Evolutionary conservation across 2,113 vertebrate species (phyloP), one percentile per base, ranked within the genome.

Genomic region (Brachyistius frenatus): DNA sequence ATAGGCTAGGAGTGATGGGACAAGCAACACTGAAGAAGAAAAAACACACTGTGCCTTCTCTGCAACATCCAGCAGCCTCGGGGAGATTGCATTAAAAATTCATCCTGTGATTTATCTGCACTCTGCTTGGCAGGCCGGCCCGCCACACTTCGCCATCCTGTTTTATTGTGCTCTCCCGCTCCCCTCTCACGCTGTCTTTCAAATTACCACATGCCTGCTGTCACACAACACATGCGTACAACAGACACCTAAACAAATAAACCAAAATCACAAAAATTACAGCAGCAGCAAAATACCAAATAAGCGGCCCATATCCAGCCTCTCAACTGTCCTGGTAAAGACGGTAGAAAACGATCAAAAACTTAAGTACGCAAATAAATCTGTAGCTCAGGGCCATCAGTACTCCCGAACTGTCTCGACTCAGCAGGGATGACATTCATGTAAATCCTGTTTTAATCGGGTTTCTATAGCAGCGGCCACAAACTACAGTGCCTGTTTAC

Each of bases 71-170:
- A 83, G 79, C 90, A 83, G 74, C 90, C 85, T 56, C n/a, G 2
- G 65, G 84, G 80, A 81, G 80, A 88, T 80, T 85, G 79, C 86
- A 91, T 93, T 90, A 91, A 92, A 92, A 87, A 93, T 90, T 90
- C 83, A 92, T 89, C 81, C 78, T 66, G 78, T 91, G 87, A 91
- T 93, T 92, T 88, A 91, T 81, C 86, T 88, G 86, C 78, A 91
- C 88, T 89, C 79, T 73, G 81, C 79, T 78, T 87, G 85, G 78
- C 73, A 88, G 14, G 75, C 60, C 44, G 47, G 49, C 50, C 61
- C n/a, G 68, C 88, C 85, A 83, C 76, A 75, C 69, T 80, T 73
- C 3, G 44, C 82, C 68, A 66, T 78, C 81, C 75, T 31, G 47
- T 81, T 88, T 88, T 92, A 88, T 86, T 90, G 82, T 67, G 37